phyloP scores from a whole-genome alignment of 2,113 vertebrate species.

The Dicentrarchus labrax region DNA sequence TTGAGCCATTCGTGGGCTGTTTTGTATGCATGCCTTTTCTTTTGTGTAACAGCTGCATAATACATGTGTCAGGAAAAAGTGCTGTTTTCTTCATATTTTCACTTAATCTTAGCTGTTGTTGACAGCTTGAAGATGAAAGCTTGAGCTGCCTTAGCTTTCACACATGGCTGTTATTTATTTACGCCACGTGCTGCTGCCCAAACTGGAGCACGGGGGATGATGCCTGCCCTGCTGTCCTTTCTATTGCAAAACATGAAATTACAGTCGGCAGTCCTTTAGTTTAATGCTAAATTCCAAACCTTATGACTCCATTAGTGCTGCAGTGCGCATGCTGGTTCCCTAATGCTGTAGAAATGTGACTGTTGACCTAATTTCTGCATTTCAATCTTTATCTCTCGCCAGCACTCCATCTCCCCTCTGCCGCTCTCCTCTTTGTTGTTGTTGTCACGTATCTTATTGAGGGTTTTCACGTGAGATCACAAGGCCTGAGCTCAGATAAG shows the following conservation, averaged over 20 bases:
- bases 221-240: constrained; percentile 15
- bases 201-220: constrained; percentile 23
- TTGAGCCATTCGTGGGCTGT: neutral
- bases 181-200: constrained; percentile 24
- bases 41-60: neutral
- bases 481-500: neutral
- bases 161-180: constrained; percentile 44
- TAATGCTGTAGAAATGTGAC: constrained; percentile 24
- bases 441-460: neutral
- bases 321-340: neutral
- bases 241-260: constrained; percentile 34
- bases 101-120: neutral
- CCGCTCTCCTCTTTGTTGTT: neutral
- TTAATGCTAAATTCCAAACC: neutral
- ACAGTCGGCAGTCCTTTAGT: neutral
- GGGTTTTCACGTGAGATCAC: neutral
- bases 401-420: neutral
- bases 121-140: constrained; percentile 30
- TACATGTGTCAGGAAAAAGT: neutral
- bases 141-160: neutral
- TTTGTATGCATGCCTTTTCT: constrained; percentile 11
- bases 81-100: neutral
- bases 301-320: neutral
- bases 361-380: constrained; percentile 45
- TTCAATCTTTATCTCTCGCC: constrained; percentile 23